Percentiles rank a stretch among this genome's conserved stretches.
Conservation (phyloP, 2,888 invertebrate genomes). For the Sphaerophoria rueppellii region DNA sequence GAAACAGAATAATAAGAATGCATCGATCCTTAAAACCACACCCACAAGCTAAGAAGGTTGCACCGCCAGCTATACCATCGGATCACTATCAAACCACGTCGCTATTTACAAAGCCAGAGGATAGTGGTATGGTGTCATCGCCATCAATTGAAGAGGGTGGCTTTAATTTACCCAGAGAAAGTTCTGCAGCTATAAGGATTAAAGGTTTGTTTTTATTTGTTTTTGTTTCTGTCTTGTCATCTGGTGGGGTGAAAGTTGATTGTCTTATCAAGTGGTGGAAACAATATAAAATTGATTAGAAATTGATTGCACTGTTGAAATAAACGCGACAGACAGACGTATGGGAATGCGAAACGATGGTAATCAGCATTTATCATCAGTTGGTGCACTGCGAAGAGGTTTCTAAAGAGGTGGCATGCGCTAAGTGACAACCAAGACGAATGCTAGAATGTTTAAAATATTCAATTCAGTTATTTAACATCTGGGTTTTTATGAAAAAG, state of each 20-base stretch:
- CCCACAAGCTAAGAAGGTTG: conserved; percentile 94
- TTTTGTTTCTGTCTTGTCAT: conserved; percentile 22
- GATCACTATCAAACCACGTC: conserved; percentile 83
- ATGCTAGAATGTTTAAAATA: no score
- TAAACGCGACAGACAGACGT: neutral
- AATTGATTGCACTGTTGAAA: conserved; percentile 26
- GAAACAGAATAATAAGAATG: conserved; percentile 87
- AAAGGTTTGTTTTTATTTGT: conserved; percentile 77
- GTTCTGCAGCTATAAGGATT: conserved; percentile 81
- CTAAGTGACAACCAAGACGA: no score
- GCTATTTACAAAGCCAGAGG: conserved; percentile 72
- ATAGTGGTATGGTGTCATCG: conserved; percentile 81
- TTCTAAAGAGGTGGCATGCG: neutral
- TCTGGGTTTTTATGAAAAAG: no score
- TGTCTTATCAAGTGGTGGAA: conserved; percentile 20
- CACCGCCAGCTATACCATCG: conserved; percentile 93
- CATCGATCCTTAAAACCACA: conserved; percentile 93
- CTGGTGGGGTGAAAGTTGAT: conserved; percentile 35
- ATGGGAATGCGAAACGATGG: neutral
- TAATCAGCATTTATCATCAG: neutral
- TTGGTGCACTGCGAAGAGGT: neutral
- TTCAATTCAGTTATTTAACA: no score
- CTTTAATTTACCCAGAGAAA: conserved; percentile 81
- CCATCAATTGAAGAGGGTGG: conserved; percentile 82
- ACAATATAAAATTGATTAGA: conserved; percentile 15